These are phyloP conservation scores for Lissocephala sabroskyi DNA, from an alignment of 2,888 invertebrate species.

Conservation along the genomic window DNA sequence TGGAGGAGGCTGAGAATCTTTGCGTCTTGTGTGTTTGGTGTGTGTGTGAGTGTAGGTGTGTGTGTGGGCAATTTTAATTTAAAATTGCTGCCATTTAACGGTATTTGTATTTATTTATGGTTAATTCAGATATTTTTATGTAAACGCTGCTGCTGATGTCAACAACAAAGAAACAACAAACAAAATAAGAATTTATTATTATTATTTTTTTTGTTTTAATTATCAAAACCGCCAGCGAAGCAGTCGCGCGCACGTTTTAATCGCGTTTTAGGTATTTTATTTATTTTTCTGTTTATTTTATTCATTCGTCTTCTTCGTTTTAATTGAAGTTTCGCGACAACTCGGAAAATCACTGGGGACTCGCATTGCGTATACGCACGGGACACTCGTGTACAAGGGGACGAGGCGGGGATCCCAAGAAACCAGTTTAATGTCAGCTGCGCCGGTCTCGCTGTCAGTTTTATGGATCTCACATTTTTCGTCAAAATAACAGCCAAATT, in stretches of 20 bases:
- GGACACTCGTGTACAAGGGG: no score
- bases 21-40: constrained; percentile 55
- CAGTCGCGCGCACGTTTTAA: constrained; percentile 41
- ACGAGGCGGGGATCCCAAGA: not conserved
- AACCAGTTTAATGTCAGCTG: constrained; percentile 13
- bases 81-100: not conserved
- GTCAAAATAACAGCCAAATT: constrained; percentile 26
- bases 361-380: no score
- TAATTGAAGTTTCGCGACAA: no score
- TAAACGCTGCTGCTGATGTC: constrained; percentile 27
- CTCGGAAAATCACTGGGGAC: no score
- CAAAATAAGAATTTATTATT: not conserved
- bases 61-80: constrained; percentile 4
- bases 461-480: constrained; percentile 9
- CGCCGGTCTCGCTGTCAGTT: not conserved
- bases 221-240: constrained; percentile 17
- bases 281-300: constrained; percentile 12
- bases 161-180: constrained; percentile 35
- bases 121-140: constrained; percentile 1
- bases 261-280: constrained; percentile 30
- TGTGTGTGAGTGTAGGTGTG: constrained; percentile 14
- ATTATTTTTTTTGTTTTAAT: no score
- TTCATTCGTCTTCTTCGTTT: constrained; percentile 15
- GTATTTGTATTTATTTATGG: not conserved
- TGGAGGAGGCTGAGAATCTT: no score